These are phyloP conservation scores for Passer montanus DNA, from an alignment of 2,113 vertebrate species.

Conservation along the genomic window DNA sequence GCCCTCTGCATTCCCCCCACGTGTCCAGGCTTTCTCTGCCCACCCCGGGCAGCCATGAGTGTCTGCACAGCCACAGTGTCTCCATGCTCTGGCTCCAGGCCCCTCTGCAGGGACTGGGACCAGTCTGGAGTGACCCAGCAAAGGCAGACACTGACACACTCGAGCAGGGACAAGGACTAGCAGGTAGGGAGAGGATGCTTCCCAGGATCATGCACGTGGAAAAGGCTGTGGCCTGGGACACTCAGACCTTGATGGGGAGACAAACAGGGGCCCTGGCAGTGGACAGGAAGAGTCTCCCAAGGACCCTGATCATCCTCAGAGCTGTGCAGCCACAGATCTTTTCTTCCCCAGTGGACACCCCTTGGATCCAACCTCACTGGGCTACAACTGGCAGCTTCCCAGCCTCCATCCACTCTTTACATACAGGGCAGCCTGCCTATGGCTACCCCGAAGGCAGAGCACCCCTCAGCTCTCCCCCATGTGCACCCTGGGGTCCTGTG, in stretches of 20 bases:
- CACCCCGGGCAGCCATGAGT: background rate
- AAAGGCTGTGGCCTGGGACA: background rate
- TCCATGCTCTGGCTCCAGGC: background rate
- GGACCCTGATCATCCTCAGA: background rate
- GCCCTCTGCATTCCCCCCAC: fast-evolving
- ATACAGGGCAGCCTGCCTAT: background rate
- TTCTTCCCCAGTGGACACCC: background rate
- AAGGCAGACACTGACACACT: background rate
- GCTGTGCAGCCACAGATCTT: background rate
- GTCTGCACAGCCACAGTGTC: background rate
- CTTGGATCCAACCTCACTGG: background rate
- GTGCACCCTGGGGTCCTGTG: background rate
- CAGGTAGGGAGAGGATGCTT: background rate
- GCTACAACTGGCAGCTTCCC: background rate
- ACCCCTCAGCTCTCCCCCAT: background rate
- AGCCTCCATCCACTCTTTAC: background rate
- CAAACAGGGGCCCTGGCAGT: background rate
- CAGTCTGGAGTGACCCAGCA: background rate
- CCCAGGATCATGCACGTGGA: background rate
- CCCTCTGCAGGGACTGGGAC: background rate
- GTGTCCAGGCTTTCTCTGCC: background rate
- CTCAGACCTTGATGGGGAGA: background rate
- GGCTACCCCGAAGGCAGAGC: background rate
- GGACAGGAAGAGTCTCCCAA: background rate
- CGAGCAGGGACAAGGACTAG: background rate